Evolutionary conservation across 2,113 vertebrate species (phyloP).

Genomic region (Hemiprocne comata): DNA sequence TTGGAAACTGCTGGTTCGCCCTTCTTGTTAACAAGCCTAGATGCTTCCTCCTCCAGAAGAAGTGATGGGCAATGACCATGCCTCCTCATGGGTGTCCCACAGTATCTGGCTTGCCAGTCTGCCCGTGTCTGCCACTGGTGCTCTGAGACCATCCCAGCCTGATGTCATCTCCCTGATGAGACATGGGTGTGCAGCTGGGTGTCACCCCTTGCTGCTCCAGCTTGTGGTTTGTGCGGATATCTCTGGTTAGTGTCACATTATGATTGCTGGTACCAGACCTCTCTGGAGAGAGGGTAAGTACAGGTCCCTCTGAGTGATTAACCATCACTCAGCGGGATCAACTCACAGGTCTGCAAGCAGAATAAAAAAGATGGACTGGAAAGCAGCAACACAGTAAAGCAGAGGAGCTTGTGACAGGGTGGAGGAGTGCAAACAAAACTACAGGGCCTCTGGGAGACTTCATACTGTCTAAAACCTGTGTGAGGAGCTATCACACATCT

Average conservation of each 20-base stretch:
- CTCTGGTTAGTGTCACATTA: background rate
- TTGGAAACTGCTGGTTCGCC: background rate
- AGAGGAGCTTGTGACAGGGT: background rate
- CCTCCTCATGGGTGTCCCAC: background rate
- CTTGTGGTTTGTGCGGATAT: background rate
- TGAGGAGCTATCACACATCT: background rate
- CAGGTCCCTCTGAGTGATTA: background rate
- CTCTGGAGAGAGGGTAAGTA: background rate
- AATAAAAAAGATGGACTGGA: background rate
- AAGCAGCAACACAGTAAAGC: background rate
- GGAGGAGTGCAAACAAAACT: background rate
- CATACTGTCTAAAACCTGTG: background rate
- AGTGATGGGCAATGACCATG: background rate
- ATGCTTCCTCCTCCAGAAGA: background rate
- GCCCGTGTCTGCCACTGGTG: background rate
- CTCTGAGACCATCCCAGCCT: background rate
- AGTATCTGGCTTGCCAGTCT: background rate
- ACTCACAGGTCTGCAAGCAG: background rate
- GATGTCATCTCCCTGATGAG: background rate
- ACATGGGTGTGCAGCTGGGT: background rate
- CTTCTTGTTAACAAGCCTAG: background rate
- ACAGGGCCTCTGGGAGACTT: background rate
- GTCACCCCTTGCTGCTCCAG: background rate
- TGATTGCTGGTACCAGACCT: background rate
- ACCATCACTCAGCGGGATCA: background rate